Percentiles rank a stretch among this genome's conserved stretches.
These are phyloP conservation scores for Caenorhabditis imperialis DNA, from an alignment of 2,888 invertebrate genomes.

Conservation along the genomic window DNA sequence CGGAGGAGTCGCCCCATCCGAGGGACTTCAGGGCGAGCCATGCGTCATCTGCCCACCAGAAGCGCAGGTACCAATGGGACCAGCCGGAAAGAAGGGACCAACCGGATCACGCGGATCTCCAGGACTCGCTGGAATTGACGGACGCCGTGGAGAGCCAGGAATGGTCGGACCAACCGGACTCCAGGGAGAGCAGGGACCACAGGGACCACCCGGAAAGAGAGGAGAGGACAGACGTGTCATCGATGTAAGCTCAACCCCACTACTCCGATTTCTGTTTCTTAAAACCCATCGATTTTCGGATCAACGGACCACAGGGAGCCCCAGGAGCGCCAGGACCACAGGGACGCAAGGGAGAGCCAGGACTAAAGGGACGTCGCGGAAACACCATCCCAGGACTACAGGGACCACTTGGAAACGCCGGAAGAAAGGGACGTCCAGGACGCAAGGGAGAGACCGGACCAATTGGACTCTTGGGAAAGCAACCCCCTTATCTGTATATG, in stretches of 20 bases:
- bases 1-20: slow-evolving; percentile 64
- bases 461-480: no score
- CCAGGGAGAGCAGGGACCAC: slow-evolving; percentile 66
- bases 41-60: slow-evolving; percentile 77
- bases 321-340: slow-evolving; percentile 67
- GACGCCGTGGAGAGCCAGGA: slow-evolving; percentile 75
- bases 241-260: slow-evolving; percentile 42
- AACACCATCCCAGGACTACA: slow-evolving; percentile 67
- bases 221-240: slow-evolving; percentile 69
- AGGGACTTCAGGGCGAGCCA: slow-evolving; percentile 70
- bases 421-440: slow-evolving; percentile 66
- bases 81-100: slow-evolving; percentile 75
- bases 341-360: slow-evolving; percentile 70
- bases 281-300: no score
- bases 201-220: slow-evolving; percentile 68
- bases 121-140: slow-evolving; percentile 74
- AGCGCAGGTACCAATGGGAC: slow-evolving; percentile 71
- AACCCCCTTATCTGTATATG: no score
- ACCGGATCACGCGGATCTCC: slow-evolving; percentile 70
- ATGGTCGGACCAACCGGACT: slow-evolving; percentile 77
- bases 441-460: slow-evolving; percentile 67
- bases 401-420: slow-evolving; percentile 70
- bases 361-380: slow-evolving; percentile 70
- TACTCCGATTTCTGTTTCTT: no score
- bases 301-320: slow-evolving; percentile 68